Base-by-base conservation (phyloP, 1,140 invertebrate genomes). In the Sminthurides bifidus region DNA sequence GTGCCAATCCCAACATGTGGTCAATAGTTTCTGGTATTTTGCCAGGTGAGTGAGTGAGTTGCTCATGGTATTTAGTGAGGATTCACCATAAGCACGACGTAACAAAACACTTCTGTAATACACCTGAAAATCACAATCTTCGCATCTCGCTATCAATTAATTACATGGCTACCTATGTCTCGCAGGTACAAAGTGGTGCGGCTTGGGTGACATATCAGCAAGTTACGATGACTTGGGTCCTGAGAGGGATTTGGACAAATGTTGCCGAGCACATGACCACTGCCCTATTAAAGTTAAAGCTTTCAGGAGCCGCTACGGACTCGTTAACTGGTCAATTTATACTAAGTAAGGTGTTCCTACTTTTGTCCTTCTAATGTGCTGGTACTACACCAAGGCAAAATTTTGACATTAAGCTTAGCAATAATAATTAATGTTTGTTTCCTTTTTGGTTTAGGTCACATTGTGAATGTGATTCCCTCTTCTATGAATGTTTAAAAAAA, bases 181-280 rank as follows among this genome's bases (percentile, higher is more conserved):
- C n/a, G n/a, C n/a, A 90, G 86, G 86, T 38, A 90, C 86, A 38
- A 89, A 89, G 71, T 90, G 87, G 87, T 91, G 87, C 66, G 87
- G 87, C 2, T 81, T 82, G 0, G 86, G 86, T 1, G 86, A 90
- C 67, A 80, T 89, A 52, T 87, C 87, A 1, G 72, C 76, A n/a
- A 78, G 78, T 63, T 90, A 89, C 70, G 83, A 82, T 68, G 85
- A 91, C 69, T 73, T 91, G 43, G 87, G 87, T 23, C 70, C 74
- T 0, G 79, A 84, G 63, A 71, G 75, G 31, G 71, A 75, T 19
- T 77, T 89, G 52, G 88, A 91, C 70, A 79, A 79, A 58, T 92
- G 88, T 70, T 92, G 88, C 68, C 75, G 88, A 43, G 80, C 79
- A 2, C 88, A 92, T 68, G 87, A 92, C 72, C 75, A 90, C 30